phyloP scores from a whole-genome alignment of 1,140 invertebrate genomes.

The Polypedilum pembai region DNA sequence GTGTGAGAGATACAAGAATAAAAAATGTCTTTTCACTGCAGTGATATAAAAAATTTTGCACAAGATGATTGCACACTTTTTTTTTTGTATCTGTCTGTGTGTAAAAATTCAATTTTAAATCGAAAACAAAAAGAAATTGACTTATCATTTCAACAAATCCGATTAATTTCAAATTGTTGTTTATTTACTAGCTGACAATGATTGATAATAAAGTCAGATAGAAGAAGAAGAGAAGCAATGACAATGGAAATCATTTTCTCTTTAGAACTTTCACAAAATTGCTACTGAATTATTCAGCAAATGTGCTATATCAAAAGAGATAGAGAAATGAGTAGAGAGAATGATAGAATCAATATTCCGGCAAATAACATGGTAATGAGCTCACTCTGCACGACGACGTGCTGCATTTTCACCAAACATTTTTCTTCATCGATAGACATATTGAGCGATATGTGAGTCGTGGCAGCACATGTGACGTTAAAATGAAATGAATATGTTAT shows the following conservation, averaged over 20 bases:
- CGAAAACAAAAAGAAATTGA: neutral
- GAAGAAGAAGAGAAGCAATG: neutral
- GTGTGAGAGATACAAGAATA: neutral
- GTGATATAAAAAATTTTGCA: neutral
- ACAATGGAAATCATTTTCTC: neutral
- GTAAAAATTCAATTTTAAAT: neutral
- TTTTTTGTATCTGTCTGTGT: neutral
- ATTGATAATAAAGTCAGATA: neutral
- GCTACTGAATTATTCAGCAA: neutral
- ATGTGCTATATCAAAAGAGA: too few species aligned
- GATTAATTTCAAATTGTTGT: slow-evolving; percentile 13
- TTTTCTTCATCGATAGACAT: too few species aligned
- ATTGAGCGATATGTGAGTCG: too few species aligned
- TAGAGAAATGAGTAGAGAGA: too few species aligned
- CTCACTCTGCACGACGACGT: neutral
- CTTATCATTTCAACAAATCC: slow-evolving; percentile 15
- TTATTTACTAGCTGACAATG: neutral
- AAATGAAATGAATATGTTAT: too few species aligned
- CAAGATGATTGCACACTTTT: slow-evolving; percentile 13
- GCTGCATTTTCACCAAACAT: too few species aligned
- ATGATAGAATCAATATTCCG: neutral
- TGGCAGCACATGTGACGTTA: too few species aligned
- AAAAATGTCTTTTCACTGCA: neutral
- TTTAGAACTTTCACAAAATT: neutral
- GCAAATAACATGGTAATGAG: slow-evolving; percentile 11